Evolutionary conservation across 2,888 invertebrate genomes (phyloP).

Genomic region (Callyntrura sp.): DNA sequence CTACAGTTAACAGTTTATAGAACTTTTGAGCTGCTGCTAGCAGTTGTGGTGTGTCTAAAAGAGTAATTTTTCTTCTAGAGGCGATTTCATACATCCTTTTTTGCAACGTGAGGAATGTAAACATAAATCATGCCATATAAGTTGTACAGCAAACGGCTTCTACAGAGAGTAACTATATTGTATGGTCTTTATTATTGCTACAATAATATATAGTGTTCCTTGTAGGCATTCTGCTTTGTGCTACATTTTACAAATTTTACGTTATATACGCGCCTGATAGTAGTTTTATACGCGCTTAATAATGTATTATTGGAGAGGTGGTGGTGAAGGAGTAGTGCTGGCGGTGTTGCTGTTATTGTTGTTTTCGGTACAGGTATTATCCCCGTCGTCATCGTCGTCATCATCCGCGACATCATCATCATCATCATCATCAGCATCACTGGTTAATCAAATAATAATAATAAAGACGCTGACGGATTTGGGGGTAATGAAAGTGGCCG

Average conservation of each 20-base stretch:
- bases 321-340: slow-evolving; percentile 6
- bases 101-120: neutral
- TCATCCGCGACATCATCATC: neutral
- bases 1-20: neutral
- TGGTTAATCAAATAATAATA: slow-evolving; percentile 8
- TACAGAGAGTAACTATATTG: neutral
- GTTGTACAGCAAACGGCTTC: neutral
- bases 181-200: neutral
- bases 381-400: neutral
- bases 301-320: slow-evolving; percentile 21
- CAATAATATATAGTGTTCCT: neutral
- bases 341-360: neutral
- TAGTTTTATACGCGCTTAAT: neutral
- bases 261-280: neutral
- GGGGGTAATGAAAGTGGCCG: neutral
- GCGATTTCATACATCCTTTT: neutral
- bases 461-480: slow-evolving; percentile 36
- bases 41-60: neutral
- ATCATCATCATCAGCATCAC: neutral
- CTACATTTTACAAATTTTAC: slow-evolving; percentile 9
- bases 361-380: neutral
- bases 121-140: neutral
- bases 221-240: neutral
- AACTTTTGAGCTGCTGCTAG: neutral
- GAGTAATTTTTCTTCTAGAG: neutral